Conservation (phyloP, 2,113 vertebrate species). For the Pelobates fuscus region DNA sequence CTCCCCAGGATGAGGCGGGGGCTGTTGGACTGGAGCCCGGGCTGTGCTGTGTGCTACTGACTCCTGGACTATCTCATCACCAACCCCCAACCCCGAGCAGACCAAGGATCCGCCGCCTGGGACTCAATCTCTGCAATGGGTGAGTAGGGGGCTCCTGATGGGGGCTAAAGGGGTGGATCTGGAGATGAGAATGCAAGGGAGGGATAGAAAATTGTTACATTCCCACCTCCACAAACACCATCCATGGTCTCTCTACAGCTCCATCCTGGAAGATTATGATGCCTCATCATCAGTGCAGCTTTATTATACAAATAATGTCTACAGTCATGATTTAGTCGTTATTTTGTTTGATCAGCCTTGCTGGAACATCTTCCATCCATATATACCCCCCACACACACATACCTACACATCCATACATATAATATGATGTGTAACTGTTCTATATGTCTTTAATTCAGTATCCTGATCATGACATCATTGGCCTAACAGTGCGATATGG, state of each 20-base stretch:
- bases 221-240: slow-evolving; percentile 24
- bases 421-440: too few relatives aligned
- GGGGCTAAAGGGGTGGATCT: slow-evolving; percentile 14
- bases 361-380: too few relatives aligned
- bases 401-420: too few relatives aligned
- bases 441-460: too few relatives aligned
- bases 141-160: slow-evolving; percentile 28
- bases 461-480: too few relatives aligned
- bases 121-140: slow-evolving; percentile 41
- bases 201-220: slow-evolving; percentile 8
- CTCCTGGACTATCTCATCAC: not conserved
- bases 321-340: too few relatives aligned
- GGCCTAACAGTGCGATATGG: too few relatives aligned
- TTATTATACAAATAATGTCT: too few relatives aligned
- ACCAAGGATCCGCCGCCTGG: slow-evolving; percentile 40
- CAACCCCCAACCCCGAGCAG: not conserved
- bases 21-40: slow-evolving; percentile 27
- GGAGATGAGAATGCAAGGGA: slow-evolving; percentile 7
- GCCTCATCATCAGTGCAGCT: too few relatives aligned
- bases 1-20: slow-evolving; percentile 26
- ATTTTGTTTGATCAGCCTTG: too few relatives aligned
- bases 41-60: slow-evolving; percentile 17
- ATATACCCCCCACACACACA: too few relatives aligned
- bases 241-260: not conserved
- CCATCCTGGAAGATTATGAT: too few relatives aligned